These are phyloP conservation scores for Poecilia picta DNA, from an alignment of 2,797 vertebrate species.

Conservation along the genomic window DNA sequence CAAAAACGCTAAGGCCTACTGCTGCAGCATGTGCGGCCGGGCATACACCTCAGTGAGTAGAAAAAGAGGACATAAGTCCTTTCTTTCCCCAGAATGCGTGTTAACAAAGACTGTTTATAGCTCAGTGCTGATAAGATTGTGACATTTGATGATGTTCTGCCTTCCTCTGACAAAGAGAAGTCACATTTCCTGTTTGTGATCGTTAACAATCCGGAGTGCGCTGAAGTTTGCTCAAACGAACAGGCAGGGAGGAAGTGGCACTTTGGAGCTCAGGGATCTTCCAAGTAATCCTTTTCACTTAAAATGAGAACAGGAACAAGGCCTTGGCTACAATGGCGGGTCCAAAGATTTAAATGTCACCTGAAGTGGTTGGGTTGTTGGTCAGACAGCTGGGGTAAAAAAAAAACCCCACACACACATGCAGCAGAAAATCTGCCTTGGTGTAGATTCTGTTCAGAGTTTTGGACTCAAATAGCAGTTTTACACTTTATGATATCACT, in stretches of 20 bases:
- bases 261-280: neutral
- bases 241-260: neutral
- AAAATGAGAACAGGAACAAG: neutral
- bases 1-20: conserved; percentile 99
- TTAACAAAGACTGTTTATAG: neutral
- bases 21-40: conserved; percentile 98
- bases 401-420: neutral
- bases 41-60: conserved; percentile 96
- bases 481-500: neutral
- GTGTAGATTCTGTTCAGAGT: neutral
- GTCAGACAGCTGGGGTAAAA: neutral
- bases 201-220: neutral
- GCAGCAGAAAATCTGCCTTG: neutral
- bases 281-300: neutral
- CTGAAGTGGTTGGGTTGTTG: neutral
- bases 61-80: neutral
- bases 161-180: conserved; percentile 2
- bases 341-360: neutral
- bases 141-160: conserved; percentile 17
- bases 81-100: neutral
- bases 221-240: neutral
- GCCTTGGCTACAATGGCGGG: neutral
- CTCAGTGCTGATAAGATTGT: conserved; percentile 12
- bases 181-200: conserved; percentile 29
- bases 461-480: neutral